Evolutionary conservation across 1,140 invertebrate species (phyloP).

Genomic region (Bombus consobrinus): DNA sequence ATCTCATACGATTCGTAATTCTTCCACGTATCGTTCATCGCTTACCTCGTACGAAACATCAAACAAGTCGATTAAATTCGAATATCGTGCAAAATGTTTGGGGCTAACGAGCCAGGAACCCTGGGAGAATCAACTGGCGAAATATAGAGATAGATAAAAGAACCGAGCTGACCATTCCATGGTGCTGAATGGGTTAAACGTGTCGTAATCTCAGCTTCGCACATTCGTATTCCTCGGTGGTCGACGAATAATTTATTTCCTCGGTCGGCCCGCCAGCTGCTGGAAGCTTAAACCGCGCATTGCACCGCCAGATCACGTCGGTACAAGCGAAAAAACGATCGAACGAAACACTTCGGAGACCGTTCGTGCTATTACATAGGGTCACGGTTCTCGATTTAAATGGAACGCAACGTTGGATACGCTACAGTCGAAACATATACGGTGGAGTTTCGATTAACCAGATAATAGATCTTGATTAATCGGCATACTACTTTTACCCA

Average conservation of each 20-base stretch:
- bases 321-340: slow-evolving; percentile 50
- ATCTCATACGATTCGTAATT: not conserved
- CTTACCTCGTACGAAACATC: not conserved
- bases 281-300: slow-evolving; percentile 37
- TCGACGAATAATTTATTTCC: slow-evolving; percentile 56
- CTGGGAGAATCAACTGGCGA: not conserved
- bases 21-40: not conserved
- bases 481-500: no score
- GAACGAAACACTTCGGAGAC: slow-evolving; percentile 6
- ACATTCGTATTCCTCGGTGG: slow-evolving; percentile 48
- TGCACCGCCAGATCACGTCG: slow-evolving; percentile 47
- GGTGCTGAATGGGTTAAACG: slow-evolving; percentile 38
- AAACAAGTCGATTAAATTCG: not conserved
- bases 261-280: slow-evolving; percentile 9
- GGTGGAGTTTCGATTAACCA: not conserved
- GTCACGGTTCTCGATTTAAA: slow-evolving; percentile 26
- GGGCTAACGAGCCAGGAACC: not conserved
- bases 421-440: not conserved
- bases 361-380: slow-evolving; percentile 1
- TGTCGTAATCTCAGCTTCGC: slow-evolving; percentile 26
- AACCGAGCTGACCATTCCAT: not conserved
- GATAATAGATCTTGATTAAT: not conserved
- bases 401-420: not conserved
- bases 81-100: not conserved
- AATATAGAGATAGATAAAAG: slow-evolving; percentile 11